These are phyloP conservation scores for Clistopyga incitator DNA, from an alignment of 2,888 invertebrate genomes.

Conservation along the genomic window DNA sequence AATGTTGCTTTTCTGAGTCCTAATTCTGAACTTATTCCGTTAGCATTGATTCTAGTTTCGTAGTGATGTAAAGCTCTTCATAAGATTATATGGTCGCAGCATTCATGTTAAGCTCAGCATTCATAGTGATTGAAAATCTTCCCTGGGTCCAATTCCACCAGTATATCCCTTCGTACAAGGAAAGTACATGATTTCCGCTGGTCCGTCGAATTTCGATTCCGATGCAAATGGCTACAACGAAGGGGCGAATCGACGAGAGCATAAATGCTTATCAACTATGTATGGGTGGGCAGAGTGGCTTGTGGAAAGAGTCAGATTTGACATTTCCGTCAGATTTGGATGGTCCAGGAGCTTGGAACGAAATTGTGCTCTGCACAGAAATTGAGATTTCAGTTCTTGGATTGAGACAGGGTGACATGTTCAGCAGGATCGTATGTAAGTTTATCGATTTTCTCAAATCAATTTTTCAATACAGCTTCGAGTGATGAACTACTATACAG, in stretches of 20 bases:
- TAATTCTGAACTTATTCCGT: background rate
- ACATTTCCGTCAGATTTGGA: background rate
- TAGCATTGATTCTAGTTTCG: conserved; percentile 21
- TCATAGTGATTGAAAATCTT: conserved; percentile 7
- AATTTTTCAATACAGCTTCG: too few relatives aligned
- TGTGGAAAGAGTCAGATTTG: conserved; percentile 11
- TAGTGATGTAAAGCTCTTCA: conserved; percentile 43
- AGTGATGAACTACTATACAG: background rate
- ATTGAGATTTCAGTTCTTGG: background rate
- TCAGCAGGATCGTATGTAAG: too few relatives aligned
- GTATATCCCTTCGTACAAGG: conserved; percentile 15
- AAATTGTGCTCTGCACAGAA: background rate
- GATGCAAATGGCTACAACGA: conserved; percentile 52
- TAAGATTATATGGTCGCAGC: conserved; percentile 12
- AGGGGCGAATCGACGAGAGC: conserved; percentile 31
- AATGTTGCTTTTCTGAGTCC: background rate
- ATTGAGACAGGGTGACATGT: too few relatives aligned
- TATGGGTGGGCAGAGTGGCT: background rate
- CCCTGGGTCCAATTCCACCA: conserved; percentile 2
- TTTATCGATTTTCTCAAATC: too few relatives aligned
- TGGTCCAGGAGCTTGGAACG: background rate
- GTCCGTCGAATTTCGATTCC: conserved; percentile 53
- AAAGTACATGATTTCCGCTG: conserved; percentile 30
- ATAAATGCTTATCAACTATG: conserved; percentile 40
- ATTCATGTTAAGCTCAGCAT: background rate